Evolutionary conservation across 2,797 vertebrate genomes (phyloP).

Genomic region (Sylvia borin): DNA sequence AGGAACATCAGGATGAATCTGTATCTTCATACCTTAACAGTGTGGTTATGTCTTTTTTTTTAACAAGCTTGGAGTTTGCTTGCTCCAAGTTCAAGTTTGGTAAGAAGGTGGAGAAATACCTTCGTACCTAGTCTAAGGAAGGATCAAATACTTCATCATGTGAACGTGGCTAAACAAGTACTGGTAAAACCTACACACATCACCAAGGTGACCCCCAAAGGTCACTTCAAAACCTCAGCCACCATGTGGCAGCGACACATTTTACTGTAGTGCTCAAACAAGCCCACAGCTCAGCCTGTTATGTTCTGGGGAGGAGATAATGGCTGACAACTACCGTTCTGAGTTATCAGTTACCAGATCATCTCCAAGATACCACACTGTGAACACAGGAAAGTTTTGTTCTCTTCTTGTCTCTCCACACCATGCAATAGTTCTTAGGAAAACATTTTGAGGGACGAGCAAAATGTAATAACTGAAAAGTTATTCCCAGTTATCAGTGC

Average conservation of each 20-base stretch:
- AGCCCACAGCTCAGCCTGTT: neutral
- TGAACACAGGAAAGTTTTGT: constrained; percentile 33
- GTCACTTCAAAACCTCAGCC: neutral
- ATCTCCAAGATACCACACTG: neutral
- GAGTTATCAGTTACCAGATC: constrained; percentile 43
- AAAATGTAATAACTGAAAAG: constrained; percentile 44
- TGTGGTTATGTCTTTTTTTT: neutral
- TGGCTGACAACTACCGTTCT: neutral
- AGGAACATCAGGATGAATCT: neutral
- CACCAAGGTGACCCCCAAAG: neutral
- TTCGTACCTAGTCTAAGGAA: neutral
- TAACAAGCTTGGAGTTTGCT: neutral
- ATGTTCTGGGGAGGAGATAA: neutral
- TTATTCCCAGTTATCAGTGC: constrained; percentile 41
- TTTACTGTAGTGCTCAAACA: neutral
- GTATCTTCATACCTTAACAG: fast-evolving
- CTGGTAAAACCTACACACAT: neutral
- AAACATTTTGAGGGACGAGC: neutral
- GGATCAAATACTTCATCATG: neutral
- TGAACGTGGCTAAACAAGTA: neutral
- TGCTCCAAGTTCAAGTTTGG: neutral
- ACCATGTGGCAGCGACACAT: neutral
- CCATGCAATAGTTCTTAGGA: constrained; percentile 7
- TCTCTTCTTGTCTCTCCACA: constrained; percentile 29
- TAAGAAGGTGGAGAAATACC: neutral